Evolutionary conservation across 2,888 invertebrate genomes (phyloP).

Genomic region (Serrognathus titanus): DNA sequence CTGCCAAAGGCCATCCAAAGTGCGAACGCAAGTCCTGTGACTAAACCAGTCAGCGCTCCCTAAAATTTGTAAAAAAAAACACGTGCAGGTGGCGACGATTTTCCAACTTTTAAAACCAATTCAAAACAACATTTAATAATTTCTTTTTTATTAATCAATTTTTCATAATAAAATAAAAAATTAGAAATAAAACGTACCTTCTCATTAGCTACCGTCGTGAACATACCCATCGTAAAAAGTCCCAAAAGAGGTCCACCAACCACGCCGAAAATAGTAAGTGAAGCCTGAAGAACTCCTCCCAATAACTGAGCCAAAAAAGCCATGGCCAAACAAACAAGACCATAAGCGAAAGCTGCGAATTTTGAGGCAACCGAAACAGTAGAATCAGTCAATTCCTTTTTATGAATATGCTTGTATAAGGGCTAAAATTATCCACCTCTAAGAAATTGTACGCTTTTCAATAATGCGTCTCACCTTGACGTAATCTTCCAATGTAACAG

Average conservation of each 20-base stretch:
- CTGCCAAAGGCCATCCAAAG: slow-evolving; percentile 85
- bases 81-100: too few species aligned
- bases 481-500: slow-evolving; percentile 85
- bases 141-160: background rate
- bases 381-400: slow-evolving; percentile 34
- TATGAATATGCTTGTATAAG: slow-evolving; percentile 36
- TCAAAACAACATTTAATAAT: too few species aligned
- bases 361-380: slow-evolving; percentile 53
- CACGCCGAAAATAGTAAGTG: slow-evolving; percentile 78
- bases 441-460: too few species aligned
- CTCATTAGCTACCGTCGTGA: slow-evolving; percentile 66
- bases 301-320: slow-evolving; percentile 76
- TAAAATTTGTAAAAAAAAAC: slow-evolving; percentile 38
- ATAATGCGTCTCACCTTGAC: slow-evolving; percentile 48
- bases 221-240: slow-evolving; percentile 80
- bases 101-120: background rate
- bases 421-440: slow-evolving; percentile 35
- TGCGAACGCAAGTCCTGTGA: slow-evolving; percentile 63
- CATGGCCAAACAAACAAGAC: slow-evolving; percentile 68
- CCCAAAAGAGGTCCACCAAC: slow-evolving; percentile 81
- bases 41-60: slow-evolving; percentile 68
- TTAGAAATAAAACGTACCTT: slow-evolving; percentile 43
- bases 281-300: slow-evolving; percentile 79
- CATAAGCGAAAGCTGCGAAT: slow-evolving; percentile 66
- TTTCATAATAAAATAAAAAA: background rate